Percentiles rank a stretch among this genome's conserved stretches.
These are phyloP conservation scores for Candidula unifasciata DNA, from an alignment of 2,888 invertebrate genomes.

Conservation along the genomic window DNA sequence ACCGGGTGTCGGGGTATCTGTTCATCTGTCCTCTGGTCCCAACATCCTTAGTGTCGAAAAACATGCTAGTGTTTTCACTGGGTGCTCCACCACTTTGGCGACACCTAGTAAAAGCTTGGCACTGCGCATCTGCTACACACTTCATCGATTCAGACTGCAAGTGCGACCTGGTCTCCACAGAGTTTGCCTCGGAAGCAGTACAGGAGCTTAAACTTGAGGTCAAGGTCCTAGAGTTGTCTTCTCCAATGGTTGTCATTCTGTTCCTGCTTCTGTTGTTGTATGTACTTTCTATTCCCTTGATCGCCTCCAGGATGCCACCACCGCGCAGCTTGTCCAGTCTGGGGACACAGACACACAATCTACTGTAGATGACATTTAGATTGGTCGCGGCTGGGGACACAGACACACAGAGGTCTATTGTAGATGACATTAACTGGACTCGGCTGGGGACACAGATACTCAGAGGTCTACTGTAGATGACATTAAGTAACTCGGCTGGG, in stretches of 20 bases:
- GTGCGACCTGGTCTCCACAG: no score
- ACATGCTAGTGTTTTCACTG: no score
- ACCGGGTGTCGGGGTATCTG: no score
- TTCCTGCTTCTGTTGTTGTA: not conserved
- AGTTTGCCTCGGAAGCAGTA: not conserved
- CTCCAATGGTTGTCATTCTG: not conserved
- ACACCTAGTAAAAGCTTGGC: not conserved
- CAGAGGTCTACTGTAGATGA: not conserved
- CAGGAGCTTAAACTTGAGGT: not conserved
- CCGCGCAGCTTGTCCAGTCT: not conserved
- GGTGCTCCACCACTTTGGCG: not conserved
- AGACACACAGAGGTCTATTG: not conserved
- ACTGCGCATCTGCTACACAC: not conserved
- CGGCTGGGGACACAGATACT: no score
- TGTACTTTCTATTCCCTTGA: conserved; percentile 14
- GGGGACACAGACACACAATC: not conserved
- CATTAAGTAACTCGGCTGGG: no score
- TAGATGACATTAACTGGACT: no score
- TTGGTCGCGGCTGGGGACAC: no score
- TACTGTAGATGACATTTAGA: not conserved
- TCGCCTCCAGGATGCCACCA: not conserved
- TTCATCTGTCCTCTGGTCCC: no score
- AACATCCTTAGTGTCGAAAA: no score
- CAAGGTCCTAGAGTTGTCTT: not conserved
- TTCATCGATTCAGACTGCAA: not conserved